Conservation (phyloP, 2,113 vertebrate species). For the Isurus oxyrinchus region DNA sequence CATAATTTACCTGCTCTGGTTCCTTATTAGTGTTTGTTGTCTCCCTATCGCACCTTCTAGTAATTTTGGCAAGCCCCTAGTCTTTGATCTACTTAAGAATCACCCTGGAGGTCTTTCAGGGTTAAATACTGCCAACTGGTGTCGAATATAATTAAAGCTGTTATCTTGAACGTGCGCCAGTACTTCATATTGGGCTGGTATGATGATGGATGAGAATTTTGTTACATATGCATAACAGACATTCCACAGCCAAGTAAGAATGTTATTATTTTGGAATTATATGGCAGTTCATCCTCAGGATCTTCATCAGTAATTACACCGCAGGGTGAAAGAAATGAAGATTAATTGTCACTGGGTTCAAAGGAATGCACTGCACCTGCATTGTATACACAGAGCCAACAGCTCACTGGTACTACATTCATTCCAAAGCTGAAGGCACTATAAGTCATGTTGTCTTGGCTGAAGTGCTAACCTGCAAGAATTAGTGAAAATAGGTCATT, state of each 20-base stretch:
- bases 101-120: neutral
- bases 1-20: neutral
- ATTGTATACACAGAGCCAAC: neutral
- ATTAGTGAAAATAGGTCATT: neutral
- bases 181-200: neutral
- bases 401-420: neutral
- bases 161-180: neutral
- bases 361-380: neutral
- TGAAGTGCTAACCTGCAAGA: neutral
- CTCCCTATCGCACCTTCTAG: neutral
- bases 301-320: constrained; percentile 6
- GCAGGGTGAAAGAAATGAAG: neutral
- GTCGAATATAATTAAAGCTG: constrained; percentile 24
- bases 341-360: neutral
- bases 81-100: neutral
- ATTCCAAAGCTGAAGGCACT: neutral
- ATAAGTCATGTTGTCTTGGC: neutral
- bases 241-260: neutral
- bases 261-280: neutral
- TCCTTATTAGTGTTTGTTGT: neutral
- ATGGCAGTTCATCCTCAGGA: neutral
- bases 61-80: neutral
- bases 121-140: neutral
- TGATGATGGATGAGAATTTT: neutral
- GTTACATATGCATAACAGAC: neutral